Conservation (phyloP, 2,888 invertebrate species). For the Orchesellides sinensis region DNA sequence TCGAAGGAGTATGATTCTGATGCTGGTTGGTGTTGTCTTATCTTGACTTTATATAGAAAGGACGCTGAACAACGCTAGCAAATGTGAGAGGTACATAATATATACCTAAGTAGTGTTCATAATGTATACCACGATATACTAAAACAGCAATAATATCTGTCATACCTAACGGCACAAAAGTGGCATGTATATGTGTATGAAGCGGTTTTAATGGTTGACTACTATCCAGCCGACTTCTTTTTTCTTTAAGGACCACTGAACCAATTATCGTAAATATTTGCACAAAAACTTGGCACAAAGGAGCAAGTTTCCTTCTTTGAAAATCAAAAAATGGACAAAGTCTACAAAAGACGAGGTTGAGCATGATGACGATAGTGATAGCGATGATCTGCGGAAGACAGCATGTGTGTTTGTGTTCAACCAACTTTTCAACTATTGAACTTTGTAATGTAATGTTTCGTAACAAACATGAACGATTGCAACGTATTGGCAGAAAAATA, state of each 20-base stretch:
- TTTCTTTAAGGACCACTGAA: conserved; percentile 52
- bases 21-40: too few relatives aligned
- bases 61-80: too few relatives aligned
- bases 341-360: background rate
- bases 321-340: background rate
- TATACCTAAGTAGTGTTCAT: background rate
- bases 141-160: conserved; percentile 60
- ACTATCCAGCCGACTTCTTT: conserved; percentile 42
- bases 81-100: background rate
- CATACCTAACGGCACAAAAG: conserved; percentile 58
- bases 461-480: conserved; percentile 32
- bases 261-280: conserved; percentile 68
- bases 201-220: conserved; percentile 60
- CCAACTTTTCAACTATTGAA: conserved; percentile 3
- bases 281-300: conserved; percentile 52
- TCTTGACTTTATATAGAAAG: too few relatives aligned
- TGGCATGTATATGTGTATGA: conserved; percentile 62
- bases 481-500: conserved; percentile 28
- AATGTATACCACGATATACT: too few relatives aligned
- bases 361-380: background rate
- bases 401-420: too few relatives aligned
- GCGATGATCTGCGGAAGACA: too few relatives aligned
- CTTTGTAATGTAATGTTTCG: conserved; percentile 19
- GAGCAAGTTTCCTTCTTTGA: conserved; percentile 9
- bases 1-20: too few relatives aligned